Conservation (phyloP, 1,140 invertebrate species). For the Anoplophora glabripennis region DNA sequence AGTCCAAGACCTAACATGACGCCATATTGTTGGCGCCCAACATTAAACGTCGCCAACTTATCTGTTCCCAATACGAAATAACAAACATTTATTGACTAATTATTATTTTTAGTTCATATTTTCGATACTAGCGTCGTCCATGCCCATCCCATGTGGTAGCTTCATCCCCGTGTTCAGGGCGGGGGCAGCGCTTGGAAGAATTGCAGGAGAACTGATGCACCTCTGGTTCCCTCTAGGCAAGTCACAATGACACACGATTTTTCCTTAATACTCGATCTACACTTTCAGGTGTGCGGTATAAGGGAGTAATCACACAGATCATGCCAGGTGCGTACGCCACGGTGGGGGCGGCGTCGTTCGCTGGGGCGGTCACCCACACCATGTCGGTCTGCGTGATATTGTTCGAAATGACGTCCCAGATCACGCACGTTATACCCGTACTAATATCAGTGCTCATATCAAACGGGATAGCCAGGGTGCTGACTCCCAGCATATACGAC, state of each 20-base stretch:
- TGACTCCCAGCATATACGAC: conserved; percentile 97
- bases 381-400: conserved; percentile 97
- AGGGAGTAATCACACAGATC: conserved; percentile 77
- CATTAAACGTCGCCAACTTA: too few relatives aligned
- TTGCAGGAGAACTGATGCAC: conserved; percentile 90
- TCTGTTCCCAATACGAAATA: too few relatives aligned
- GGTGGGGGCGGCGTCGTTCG: conserved; percentile 91
- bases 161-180: conserved; percentile 95
- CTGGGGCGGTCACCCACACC: conserved; percentile 94
- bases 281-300: conserved; percentile 65
- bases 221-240: conserved; percentile 72
- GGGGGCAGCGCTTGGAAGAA: conserved; percentile 87
- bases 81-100: too few relatives aligned
- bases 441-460: conserved; percentile 92
- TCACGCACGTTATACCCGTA: conserved; percentile 93
- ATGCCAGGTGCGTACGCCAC: conserved; percentile 89
- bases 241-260: background rate
- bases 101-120: conserved; percentile 76
- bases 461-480: conserved; percentile 87
- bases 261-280: background rate
- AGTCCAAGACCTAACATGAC: too few relatives aligned
- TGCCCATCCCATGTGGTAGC: conserved; percentile 91
- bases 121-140: conserved; percentile 87
- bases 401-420: conserved; percentile 88
- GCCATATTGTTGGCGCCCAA: too few relatives aligned